These are phyloP conservation scores for Cactoblastis cactorum DNA, from an alignment of 2,888 invertebrate species.

Conservation along the genomic window DNA sequence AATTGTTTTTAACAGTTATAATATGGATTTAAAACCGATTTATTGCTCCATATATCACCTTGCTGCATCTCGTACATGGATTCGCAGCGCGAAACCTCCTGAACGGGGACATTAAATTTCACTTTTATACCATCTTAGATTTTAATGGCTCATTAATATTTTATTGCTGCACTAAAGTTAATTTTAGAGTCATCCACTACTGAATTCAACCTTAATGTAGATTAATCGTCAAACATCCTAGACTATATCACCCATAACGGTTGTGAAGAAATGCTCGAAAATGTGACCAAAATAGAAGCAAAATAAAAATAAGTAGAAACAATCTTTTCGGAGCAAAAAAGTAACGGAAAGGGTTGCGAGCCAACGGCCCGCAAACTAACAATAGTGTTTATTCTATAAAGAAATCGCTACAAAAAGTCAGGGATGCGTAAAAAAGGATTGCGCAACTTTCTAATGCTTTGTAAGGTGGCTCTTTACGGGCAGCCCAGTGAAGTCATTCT, in stretches of 20 bases:
- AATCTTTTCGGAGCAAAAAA: conserved; percentile 53
- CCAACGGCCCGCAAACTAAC: conserved; percentile 57
- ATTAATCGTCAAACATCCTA: conserved; percentile 43
- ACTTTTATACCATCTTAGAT: conserved; percentile 75
- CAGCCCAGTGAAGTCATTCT: conserved; percentile 45
- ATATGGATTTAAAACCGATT: conserved; percentile 52
- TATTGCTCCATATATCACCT: conserved; percentile 66
- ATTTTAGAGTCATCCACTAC: conserved; percentile 75
- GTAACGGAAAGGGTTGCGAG: conserved; percentile 72
- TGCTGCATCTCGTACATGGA: conserved; percentile 48
- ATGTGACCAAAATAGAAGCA: conserved; percentile 31
- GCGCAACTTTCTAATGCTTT: conserved; percentile 77
- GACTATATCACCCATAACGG: conserved; percentile 21
- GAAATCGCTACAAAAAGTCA: conserved; percentile 56
- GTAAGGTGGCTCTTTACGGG: conserved; percentile 62
- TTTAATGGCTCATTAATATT: conserved; percentile 76
- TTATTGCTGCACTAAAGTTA: conserved; percentile 71
- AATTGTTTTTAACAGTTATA: conserved; percentile 43
- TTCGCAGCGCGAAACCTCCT: conserved; percentile 55
- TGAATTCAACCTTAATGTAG: conserved; percentile 58
- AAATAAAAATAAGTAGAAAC: conserved; percentile 52
- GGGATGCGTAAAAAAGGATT: conserved; percentile 71
- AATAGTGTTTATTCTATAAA: conserved; percentile 64
- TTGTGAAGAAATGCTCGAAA: conserved; percentile 19
- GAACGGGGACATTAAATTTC: conserved; percentile 69